These are phyloP conservation scores for Peribatodes rhomboidaria DNA, from an alignment of 2,888 invertebrate genomes.

Conservation along the genomic window DNA sequence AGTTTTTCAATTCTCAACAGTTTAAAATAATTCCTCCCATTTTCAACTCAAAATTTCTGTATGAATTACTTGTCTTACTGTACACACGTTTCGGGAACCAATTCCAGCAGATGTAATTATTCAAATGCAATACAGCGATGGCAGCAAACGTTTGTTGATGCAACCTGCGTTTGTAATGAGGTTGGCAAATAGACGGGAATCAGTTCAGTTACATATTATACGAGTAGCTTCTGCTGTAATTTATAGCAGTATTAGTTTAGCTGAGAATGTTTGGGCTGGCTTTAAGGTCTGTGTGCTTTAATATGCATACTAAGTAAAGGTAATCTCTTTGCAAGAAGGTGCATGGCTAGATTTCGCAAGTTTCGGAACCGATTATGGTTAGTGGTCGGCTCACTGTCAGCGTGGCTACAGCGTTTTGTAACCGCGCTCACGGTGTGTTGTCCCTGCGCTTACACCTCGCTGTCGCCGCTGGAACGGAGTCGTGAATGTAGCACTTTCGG, in stretches of 20 bases:
- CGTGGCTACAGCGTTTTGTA: no score
- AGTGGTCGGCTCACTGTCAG: no score
- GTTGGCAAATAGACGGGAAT: slow-evolving; percentile 11
- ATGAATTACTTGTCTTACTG: not conserved
- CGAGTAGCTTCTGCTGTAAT: not conserved
- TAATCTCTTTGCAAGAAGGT: not conserved
- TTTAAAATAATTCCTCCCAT: no score
- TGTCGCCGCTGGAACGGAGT: no score
- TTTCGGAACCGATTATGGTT: no score
- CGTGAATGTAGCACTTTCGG: no score
- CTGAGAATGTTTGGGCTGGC: not conserved
- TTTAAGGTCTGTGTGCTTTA: not conserved
- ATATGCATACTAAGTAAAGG: not conserved
- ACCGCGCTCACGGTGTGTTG: no score
- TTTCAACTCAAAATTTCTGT: no score
- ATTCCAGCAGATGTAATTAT: slow-evolving; percentile 37
- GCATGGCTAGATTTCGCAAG: no score
- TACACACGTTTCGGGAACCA: slow-evolving; percentile 23
- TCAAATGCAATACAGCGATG: slow-evolving; percentile 36
- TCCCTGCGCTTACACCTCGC: no score
- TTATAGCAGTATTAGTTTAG: slow-evolving; percentile 4
- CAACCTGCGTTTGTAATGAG: slow-evolving; percentile 36
- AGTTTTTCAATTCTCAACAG: no score
- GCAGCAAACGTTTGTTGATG: slow-evolving; percentile 40
- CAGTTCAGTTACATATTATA: slow-evolving; percentile 9